phyloP scores from a whole-genome alignment of 1,140 invertebrate genomes.

The Zeugodacus cucurbitae region DNA sequence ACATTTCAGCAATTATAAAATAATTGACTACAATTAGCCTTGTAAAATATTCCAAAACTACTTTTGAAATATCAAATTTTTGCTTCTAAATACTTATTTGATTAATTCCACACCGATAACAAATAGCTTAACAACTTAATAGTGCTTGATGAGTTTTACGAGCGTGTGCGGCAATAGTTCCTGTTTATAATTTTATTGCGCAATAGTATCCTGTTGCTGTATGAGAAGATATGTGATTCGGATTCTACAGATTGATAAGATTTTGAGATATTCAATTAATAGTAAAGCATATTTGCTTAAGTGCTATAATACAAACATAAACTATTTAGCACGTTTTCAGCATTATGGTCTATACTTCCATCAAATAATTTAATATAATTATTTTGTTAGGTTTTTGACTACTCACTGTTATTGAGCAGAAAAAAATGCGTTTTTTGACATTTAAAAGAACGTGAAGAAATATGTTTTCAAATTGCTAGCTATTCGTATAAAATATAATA shows the following conservation, averaged over 20 bases:
- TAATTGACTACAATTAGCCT: background rate
- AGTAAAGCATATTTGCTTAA: background rate
- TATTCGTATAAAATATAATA: background rate
- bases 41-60: background rate
- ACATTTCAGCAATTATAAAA: background rate
- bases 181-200: background rate
- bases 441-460: background rate
- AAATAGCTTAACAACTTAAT: background rate
- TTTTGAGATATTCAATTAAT: background rate
- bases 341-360: background rate
- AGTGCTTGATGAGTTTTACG: background rate
- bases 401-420: background rate
- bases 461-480: background rate
- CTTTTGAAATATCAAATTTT: no score
- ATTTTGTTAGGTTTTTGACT: background rate
- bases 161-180: background rate
- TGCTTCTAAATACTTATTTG: background rate
- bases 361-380: background rate
- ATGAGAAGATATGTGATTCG: background rate
- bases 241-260: background rate
- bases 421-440: constrained; percentile 14
- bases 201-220: background rate
- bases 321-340: background rate
- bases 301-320: no score
- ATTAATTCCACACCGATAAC: background rate